phyloP scores from a whole-genome alignment of 1,140 invertebrate genomes.

The Arion vulgaris region DNA sequence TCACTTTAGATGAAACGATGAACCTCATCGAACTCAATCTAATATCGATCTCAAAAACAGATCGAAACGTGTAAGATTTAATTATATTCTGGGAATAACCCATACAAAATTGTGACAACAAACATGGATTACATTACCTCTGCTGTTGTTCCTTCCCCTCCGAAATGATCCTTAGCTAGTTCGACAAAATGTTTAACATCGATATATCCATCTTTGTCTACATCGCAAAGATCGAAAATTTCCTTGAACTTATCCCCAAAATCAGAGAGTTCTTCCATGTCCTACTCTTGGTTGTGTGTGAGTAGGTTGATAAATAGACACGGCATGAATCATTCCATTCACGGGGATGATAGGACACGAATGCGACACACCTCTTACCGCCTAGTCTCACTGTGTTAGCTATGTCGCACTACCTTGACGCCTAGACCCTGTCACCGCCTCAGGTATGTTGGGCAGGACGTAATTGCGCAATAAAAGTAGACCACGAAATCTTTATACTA shows the following conservation, averaged over 20 bases:
- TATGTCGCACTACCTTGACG: not conserved
- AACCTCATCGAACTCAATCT: no score
- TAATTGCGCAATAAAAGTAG: not conserved
- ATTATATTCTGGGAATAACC: no score
- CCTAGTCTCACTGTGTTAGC: not conserved
- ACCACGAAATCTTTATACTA: no score
- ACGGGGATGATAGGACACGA: not conserved
- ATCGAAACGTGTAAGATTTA: no score
- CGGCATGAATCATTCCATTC: slow-evolving; percentile 19
- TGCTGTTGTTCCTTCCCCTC: slow-evolving; percentile 50
- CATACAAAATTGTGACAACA: no score
- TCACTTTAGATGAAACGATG: no score
- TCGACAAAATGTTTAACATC: slow-evolving; percentile 64
- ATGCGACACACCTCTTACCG: not conserved
- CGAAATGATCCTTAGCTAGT: slow-evolving; percentile 66
- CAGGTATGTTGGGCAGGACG: not conserved
- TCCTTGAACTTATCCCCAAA: slow-evolving; percentile 57
- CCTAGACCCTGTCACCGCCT: not conserved
- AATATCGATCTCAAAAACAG: no score
- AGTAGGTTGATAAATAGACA: not conserved
- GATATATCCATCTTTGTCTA: slow-evolving; percentile 66
- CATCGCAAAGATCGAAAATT: slow-evolving; percentile 68
- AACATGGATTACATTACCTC: no score
- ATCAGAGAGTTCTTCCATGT: slow-evolving; percentile 51
- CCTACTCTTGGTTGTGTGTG: not conserved